Base-by-base conservation (phyloP, 2,113 vertebrate genomes). In the Mobula hypostoma region DNA sequence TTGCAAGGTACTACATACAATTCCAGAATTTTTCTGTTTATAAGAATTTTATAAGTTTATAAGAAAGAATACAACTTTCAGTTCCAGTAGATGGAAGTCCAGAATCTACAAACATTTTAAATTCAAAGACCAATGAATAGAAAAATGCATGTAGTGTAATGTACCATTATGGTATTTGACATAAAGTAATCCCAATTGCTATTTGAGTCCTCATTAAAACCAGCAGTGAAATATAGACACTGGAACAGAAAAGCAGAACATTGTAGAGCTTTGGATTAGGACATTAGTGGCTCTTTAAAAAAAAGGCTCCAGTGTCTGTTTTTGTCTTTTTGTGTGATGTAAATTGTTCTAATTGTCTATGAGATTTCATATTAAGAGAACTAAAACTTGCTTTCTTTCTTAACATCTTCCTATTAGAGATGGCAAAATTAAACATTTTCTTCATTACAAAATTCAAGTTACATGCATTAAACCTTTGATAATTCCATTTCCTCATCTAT, bases 121-220 rank as follows among this genome's bases (percentile, higher is more conserved):
- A 76, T 93, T 93, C 72, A 93, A 93, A 40, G 40, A 93, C 36
- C 91, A 76, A 93, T 93, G 68, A 93, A 93, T 19, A 11, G 66
- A 48, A 74, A 40, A 93, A 93, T 76, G 48, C 40, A 93, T 76
- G 90, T 48, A 29, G 70, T 56, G 40, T 24, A 93, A 93, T 93
- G 40, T 93, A 56, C 36, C 91, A 93, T 93, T 76, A 7, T 6
- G 61, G 66, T 76, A 74, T 29, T 21, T 56, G 91, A 93, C 70
- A 74, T 48, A 93, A 74, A 93, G 21, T 93, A 93, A 76, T 76
- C 24, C 9, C 12, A 48, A 74, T 93, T 40, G 36, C 70, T 76
- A 5, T 68, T 56, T 21, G 48, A 93, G 70, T 74, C 40, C 40
- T 93, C 40, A 93, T 74, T 93, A 74, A n/a, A 68, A 93, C 74